A percentile compares a stretch with the other conserved stretches of the same genome.
phyloP scores from a whole-genome alignment of 2,888 invertebrate species.

The Cryptops parisi region DNA sequence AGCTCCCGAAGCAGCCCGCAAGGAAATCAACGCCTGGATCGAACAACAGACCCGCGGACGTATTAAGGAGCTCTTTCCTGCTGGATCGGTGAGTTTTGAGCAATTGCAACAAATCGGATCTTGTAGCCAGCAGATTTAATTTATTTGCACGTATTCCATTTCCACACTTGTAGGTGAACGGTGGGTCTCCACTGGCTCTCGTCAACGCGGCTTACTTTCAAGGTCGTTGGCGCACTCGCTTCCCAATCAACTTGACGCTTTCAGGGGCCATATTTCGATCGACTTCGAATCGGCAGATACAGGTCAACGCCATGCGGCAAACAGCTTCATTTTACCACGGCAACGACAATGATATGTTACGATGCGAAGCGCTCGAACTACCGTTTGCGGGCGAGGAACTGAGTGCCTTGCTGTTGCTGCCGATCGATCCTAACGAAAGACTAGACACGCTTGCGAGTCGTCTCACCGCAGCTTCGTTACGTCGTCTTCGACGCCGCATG shows the following conservation, averaged over 20 bases:
- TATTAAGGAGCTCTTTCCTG: conserved; percentile 57
- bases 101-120: no score
- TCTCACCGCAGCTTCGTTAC: conserved; percentile 1
- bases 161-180: no score
- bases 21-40: conserved; percentile 66
- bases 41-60: conserved; percentile 61
- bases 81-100: conserved; percentile 31
- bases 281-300: conserved; percentile 36
- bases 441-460: neutral
- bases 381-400: conserved; percentile 16
- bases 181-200: no score
- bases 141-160: no score
- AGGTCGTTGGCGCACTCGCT: conserved; percentile 50
- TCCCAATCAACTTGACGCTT: conserved; percentile 51
- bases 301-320: conserved; percentile 15
- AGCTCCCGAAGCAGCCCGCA: conserved; percentile 30
- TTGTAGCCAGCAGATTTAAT: no score
- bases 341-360: neutral
- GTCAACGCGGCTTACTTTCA: conserved; percentile 38
- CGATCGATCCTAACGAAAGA: neutral
- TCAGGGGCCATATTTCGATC: conserved; percentile 52
- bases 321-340: conserved; percentile 7
- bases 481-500: conserved; percentile 1
- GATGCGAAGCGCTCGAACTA: conserved; percentile 11
- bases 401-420: conserved; percentile 27